Percentiles rank a stretch among this genome's conserved stretches.
These are phyloP conservation scores for Drosophila repletoides DNA, from an alignment of 1,140 invertebrate genomes.

Conservation along the genomic window DNA sequence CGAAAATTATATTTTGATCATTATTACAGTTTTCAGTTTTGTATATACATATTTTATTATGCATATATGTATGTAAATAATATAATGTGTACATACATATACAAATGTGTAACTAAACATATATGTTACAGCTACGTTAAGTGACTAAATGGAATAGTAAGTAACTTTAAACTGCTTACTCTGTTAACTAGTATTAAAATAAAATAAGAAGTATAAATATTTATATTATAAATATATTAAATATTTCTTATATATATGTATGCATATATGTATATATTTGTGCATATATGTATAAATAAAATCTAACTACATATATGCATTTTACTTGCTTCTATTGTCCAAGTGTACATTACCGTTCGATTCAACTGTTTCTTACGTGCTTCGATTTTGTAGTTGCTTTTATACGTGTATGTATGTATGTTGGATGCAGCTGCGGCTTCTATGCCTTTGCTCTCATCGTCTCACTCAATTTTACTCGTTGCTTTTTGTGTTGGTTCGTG, in stretches of 20 bases:
- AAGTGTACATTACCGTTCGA: not conserved
- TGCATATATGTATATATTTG: not conserved
- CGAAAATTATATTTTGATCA: not conserved
- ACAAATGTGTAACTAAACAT: not conserved
- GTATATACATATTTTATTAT: not conserved
- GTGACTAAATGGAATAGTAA: too few relatives aligned
- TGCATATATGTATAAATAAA: not conserved
- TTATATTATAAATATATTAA: too few relatives aligned
- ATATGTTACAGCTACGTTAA: too few relatives aligned
- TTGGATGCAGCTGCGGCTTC: conserved; percentile 11
- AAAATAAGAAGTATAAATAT: too few relatives aligned
- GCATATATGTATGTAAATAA: not conserved
- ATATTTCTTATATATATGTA: not conserved
- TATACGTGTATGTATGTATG: conserved; percentile 19
- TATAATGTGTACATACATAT: not conserved
- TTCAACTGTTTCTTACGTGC: conserved; percentile 30
- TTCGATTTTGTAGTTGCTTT: conserved; percentile 38
- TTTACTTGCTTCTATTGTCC: not conserved
- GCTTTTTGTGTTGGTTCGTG: conserved; percentile 26
- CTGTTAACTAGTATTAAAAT: too few relatives aligned
- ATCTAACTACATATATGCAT: too few relatives aligned
- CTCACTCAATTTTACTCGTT: conserved; percentile 30
- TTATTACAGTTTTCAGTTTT: not conserved
- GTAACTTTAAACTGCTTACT: too few relatives aligned
- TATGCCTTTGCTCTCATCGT: conserved; percentile 24